Conservation (phyloP, 1,140 invertebrate genomes). For the Drosophila oshimai region DNA sequence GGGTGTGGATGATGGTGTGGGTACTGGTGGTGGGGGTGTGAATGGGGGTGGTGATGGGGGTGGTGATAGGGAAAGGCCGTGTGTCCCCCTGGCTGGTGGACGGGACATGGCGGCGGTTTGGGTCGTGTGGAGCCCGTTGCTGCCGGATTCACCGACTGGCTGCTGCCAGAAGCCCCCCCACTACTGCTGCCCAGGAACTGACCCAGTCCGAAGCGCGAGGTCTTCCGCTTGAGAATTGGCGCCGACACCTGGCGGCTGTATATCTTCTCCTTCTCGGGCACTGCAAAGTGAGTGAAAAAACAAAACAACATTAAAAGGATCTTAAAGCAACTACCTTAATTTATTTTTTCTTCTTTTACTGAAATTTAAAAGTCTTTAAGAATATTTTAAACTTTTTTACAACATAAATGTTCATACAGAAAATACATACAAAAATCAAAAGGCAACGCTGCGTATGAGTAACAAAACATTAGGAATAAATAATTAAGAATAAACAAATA, state of each 20-base stretch:
- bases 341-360: too few species aligned
- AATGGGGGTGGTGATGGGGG: slow-evolving; percentile 23
- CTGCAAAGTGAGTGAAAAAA: slow-evolving; percentile 12
- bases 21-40: slow-evolving; percentile 11
- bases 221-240: slow-evolving; percentile 94
- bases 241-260: slow-evolving; percentile 95
- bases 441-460: background rate
- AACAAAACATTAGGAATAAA: too few species aligned
- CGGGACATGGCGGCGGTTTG: slow-evolving; percentile 67
- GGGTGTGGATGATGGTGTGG: slow-evolving; percentile 32
- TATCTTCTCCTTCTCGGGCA: slow-evolving; percentile 93
- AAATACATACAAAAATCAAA: too few species aligned
- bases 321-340: too few species aligned
- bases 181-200: slow-evolving; percentile 87
- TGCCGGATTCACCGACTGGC: slow-evolving; percentile 57
- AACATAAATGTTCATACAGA: too few species aligned
- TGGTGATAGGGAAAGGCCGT: slow-evolving; percentile 64
- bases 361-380: too few species aligned
- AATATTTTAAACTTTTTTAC: too few species aligned
- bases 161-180: slow-evolving; percentile 60
- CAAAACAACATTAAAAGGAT: background rate
- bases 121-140: slow-evolving; percentile 71
- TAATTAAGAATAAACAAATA: too few species aligned
- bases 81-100: slow-evolving; percentile 57
- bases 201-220: slow-evolving; percentile 94